Evolutionary conservation across 2,888 invertebrate species (phyloP), one percentile per base, ranked within the genome.

Genomic region (Bedellia somnulentella): DNA sequence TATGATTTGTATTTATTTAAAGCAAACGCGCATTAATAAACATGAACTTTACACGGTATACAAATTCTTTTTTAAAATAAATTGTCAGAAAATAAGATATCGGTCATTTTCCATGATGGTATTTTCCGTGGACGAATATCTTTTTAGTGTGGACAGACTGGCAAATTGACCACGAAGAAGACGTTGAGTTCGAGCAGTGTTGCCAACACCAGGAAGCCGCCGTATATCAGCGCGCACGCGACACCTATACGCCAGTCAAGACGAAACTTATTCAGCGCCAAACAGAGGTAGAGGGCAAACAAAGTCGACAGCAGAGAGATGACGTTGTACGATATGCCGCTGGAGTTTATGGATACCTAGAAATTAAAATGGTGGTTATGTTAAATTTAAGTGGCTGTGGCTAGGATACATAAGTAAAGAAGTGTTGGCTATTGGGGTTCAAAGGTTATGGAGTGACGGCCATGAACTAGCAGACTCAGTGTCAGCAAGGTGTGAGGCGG

Each of bases 161-260:
- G 88, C 29, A 82, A 57, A 60, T 89, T 89, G 5, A 90, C 86
- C 2, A 71, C 58, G 44, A 86, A 87, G 53, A 90, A 87, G 5
- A 87, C 75, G 50, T 90, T 89, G 30, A 89, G 71, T 57, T 91
- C 91, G 29, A 88, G 81, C 13, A 89, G 59, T 8, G 85, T 79
- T 1, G 90, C 87, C 37, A 89, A 57, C 1, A 79, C 48, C 3
- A 90, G 59, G 51, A 88, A 90, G 5, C 78, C 63, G 1, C 73
- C 47, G 51, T 92, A 92, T 40, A 86, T 80, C 3, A 79, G 27
- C 1, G 86, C 61, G 47, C 87, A 88, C 1, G 81, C 67, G 24
- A 82, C 41, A 2, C 89, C 90, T 17, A 89, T 78, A 45, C 78
- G 80, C 71, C 83, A 84, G 53, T 85, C 85, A 44, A 91, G 64